These are phyloP conservation scores for Galerucella nymphaeae DNA, from an alignment of 2,888 invertebrate genomes.

Conservation along the genomic window DNA sequence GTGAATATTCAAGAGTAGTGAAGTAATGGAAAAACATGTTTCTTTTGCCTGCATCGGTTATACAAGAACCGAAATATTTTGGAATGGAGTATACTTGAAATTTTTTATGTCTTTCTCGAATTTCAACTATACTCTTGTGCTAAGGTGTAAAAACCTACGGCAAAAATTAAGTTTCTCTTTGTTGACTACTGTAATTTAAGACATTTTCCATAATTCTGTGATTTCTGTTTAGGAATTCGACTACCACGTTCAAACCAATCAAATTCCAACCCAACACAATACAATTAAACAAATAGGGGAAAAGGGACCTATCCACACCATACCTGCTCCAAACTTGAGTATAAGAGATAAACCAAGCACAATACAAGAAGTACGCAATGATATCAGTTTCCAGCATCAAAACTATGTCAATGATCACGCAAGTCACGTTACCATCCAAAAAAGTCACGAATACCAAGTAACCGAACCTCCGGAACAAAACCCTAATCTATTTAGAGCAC, in stretches of 20 bases:
- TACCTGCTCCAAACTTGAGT: slow-evolving; percentile 85
- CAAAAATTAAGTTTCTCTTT: too few relatives aligned
- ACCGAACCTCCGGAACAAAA: slow-evolving; percentile 65
- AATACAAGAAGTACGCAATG: slow-evolving; percentile 58
- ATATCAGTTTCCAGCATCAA: slow-evolving; percentile 36
- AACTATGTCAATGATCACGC: slow-evolving; percentile 31
- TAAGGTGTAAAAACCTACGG: too few relatives aligned
- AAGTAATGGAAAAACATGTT: neutral
- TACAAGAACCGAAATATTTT: too few relatives aligned
- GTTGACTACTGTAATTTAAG: too few relatives aligned
- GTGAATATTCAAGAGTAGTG: slow-evolving; percentile 18
- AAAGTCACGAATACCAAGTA: slow-evolving; percentile 67
- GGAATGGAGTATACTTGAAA: too few relatives aligned
- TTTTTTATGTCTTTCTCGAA: too few relatives aligned
- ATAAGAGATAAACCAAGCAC: slow-evolving; percentile 73
- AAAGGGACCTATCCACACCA: slow-evolving; percentile 85
- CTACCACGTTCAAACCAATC: slow-evolving; percentile 61
- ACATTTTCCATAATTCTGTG: too few relatives aligned
- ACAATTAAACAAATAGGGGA: slow-evolving; percentile 63
- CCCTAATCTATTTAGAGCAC: slow-evolving; percentile 45
- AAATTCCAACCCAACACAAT: slow-evolving; percentile 58
- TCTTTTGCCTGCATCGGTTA: too few relatives aligned
- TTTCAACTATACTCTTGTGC: too few relatives aligned
- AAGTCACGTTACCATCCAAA: slow-evolving; percentile 35
- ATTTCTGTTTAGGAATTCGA: slow-evolving; percentile 55